Percentiles rank a stretch among this genome's conserved stretches.
phyloP scores from a whole-genome alignment of 2,113 vertebrate genomes.

The Narcine bancroftii region DNA sequence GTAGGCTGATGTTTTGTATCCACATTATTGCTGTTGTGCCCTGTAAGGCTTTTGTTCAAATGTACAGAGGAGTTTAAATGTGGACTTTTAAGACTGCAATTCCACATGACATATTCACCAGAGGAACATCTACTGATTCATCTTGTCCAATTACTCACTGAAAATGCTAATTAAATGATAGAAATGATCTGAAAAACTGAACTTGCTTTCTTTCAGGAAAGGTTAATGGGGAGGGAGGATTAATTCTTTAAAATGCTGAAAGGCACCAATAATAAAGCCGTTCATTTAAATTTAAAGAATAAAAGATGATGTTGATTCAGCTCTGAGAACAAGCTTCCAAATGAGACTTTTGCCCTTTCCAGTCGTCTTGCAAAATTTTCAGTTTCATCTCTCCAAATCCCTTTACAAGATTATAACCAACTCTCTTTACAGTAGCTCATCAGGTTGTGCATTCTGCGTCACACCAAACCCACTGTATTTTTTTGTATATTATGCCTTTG shows the following conservation, averaged over 20 bases:
- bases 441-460: neutral
- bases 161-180: neutral
- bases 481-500: neutral
- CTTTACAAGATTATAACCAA: neutral
- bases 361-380: neutral
- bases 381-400: neutral
- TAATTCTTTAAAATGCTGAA: neutral
- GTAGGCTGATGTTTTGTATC: too few relatives aligned
- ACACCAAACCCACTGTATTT: neutral
- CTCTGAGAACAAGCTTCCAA: neutral
- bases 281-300: neutral
- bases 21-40: neutral
- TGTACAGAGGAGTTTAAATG: neutral
- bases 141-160: neutral
- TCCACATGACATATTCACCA: neutral
- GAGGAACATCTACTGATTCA: neutral
- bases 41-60: neutral
- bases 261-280: neutral
- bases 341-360: neutral
- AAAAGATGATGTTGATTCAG: neutral
- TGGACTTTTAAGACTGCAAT: neutral
- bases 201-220: neutral
- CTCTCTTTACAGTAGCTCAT: neutral
- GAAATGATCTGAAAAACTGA: neutral
- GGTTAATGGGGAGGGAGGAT: neutral